phyloP scores from a whole-genome alignment of 1,140 invertebrate species.

The Mylabris phalerata region DNA sequence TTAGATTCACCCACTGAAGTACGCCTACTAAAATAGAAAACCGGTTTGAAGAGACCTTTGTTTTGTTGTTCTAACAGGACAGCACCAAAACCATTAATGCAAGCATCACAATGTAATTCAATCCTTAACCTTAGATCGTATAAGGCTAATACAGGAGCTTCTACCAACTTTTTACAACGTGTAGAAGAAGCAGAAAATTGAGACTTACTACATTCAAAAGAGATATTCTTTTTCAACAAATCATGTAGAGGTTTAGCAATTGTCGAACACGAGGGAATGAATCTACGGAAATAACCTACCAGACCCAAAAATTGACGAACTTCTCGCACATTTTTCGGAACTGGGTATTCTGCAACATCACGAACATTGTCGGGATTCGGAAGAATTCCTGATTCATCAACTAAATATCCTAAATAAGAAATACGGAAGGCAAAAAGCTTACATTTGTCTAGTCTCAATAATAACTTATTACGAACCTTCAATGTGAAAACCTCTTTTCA shows the following conservation, averaged over 20 bases:
- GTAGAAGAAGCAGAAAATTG: slow-evolving; percentile 26
- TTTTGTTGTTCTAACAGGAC: slow-evolving; percentile 22
- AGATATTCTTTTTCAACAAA: slow-evolving; percentile 30
- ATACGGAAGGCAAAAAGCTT: too few relatives aligned
- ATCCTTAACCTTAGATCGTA: slow-evolving; percentile 27
- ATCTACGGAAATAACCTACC: slow-evolving; percentile 34
- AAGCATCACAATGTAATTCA: slow-evolving; percentile 33
- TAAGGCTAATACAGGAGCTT: slow-evolving; percentile 24
- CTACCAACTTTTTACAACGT: slow-evolving; percentile 13
- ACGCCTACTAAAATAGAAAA: slow-evolving; percentile 11
- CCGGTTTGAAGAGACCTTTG: slow-evolving; percentile 12
- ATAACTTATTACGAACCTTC: too few relatives aligned
- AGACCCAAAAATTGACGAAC: slow-evolving; percentile 37
- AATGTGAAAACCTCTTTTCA: too few relatives aligned
- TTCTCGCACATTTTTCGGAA: slow-evolving; percentile 27
- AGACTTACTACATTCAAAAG: slow-evolving; percentile 28
- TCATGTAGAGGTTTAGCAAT: slow-evolving; percentile 32
- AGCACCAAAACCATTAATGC: slow-evolving; percentile 25
- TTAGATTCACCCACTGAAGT: slow-evolving; percentile 3
- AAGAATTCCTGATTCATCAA: too few relatives aligned
- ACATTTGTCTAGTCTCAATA: too few relatives aligned
- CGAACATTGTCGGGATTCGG: slow-evolving; percentile 22
- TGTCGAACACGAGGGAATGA: slow-evolving; percentile 32
- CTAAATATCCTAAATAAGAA: too few relatives aligned
- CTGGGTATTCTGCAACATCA: slow-evolving; percentile 29